A percentile compares a stretch with the other conserved stretches of the same genome.
Evolutionary conservation across 2,888 invertebrate species (phyloP).

Genomic region (Chrysomela aeneicollis): DNA sequence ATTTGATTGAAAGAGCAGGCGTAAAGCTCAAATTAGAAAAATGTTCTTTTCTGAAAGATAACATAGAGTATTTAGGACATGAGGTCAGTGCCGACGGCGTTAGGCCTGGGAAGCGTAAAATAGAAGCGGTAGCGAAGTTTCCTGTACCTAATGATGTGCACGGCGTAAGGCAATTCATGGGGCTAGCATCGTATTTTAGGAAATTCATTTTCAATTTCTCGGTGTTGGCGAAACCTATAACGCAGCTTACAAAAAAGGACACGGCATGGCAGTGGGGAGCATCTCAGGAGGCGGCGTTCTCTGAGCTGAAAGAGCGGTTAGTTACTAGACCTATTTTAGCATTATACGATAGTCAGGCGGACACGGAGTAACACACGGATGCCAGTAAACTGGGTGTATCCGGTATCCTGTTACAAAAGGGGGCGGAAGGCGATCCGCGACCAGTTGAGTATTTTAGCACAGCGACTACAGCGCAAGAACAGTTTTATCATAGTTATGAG

Average conservation of each 20-base stretch:
- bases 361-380: too few relatives aligned
- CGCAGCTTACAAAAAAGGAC: conserved; percentile 20
- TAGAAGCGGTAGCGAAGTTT: too few relatives aligned
- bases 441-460: conserved; percentile 32
- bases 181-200: too few relatives aligned
- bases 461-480: conserved; percentile 8
- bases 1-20: conserved; percentile 25
- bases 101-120: too few relatives aligned
- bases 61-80: conserved; percentile 38
- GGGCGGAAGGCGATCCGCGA: conserved; percentile 20
- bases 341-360: too few relatives aligned
- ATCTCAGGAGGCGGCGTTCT: conserved; percentile 34
- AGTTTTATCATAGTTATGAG: conserved; percentile 24
- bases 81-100: conserved; percentile 30
- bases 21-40: too few relatives aligned
- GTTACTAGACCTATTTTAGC: conserved; percentile 38
- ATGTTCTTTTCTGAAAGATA: too few relatives aligned
- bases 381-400: conserved; percentile 34
- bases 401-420: conserved; percentile 44
- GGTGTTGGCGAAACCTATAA: conserved; percentile 22
- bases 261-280: conserved; percentile 29
- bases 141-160: conserved; percentile 42
- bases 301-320: conserved; percentile 28
- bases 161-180: too few relatives aligned
- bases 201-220: conserved; percentile 11